Evolutionary conservation across 2,888 invertebrate species (phyloP).

Genomic region (Eubasilissa splendida): DNA sequence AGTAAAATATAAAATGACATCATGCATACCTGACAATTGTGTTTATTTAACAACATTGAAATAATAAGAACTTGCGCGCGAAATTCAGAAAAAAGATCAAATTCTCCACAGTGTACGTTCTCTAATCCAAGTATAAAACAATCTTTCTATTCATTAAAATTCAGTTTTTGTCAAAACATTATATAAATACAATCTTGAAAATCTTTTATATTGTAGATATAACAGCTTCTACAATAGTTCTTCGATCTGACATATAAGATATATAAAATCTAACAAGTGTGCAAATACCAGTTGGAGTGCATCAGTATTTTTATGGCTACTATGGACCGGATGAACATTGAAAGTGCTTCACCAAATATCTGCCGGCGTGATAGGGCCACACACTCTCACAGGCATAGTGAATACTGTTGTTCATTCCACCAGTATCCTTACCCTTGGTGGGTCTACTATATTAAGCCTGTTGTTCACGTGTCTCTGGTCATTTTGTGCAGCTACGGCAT

Average conservation of each 20-base stretch:
- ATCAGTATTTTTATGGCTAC: background rate
- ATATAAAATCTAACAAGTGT: constrained; percentile 3
- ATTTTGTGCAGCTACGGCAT: constrained; percentile 17
- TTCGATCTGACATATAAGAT: background rate
- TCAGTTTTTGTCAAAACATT: background rate
- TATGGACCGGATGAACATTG: background rate
- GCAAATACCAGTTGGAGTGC: background rate
- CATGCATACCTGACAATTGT: background rate
- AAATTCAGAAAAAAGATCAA: background rate
- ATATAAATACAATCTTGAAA: background rate
- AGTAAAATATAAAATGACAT: too few species aligned
- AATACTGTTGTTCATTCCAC: constrained; percentile 19
- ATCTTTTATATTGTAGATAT: constrained; percentile 13
- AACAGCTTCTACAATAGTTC: background rate
- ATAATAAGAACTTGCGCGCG: constrained; percentile 23
- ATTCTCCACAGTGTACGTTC: background rate
- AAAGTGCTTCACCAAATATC: background rate
- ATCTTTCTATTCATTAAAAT: background rate
- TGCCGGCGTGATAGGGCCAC: background rate
- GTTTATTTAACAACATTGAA: constrained; percentile 1
- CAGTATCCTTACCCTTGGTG: constrained; percentile 19
- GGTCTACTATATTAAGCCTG: constrained; percentile 33
- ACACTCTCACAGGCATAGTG: constrained; percentile 5
- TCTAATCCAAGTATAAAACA: background rate
- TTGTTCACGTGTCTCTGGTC: constrained; percentile 15